A percentile compares a stretch with the other conserved stretches of the same genome.
These are phyloP conservation scores for Falcunculus frontatus DNA, from an alignment of 2,113 vertebrate genomes.

Conservation along the genomic window DNA sequence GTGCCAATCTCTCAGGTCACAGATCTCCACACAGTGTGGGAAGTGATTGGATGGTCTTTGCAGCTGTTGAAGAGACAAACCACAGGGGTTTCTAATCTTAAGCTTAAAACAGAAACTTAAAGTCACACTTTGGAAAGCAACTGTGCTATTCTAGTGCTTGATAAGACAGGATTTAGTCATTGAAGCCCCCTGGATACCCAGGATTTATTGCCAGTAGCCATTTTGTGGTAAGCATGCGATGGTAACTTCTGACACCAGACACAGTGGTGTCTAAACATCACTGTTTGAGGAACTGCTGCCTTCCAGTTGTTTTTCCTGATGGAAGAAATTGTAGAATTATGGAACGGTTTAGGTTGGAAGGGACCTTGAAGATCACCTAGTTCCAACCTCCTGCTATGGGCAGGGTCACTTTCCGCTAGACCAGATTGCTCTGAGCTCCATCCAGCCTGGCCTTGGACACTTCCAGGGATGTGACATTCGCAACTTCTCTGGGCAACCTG, in stretches of 20 bases:
- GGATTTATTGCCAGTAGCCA: not conserved
- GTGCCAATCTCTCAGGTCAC: not conserved
- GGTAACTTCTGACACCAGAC: not conserved
- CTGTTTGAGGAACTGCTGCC: not conserved
- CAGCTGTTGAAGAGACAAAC: not conserved
- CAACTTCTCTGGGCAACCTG: not conserved
- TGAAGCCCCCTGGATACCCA: not conserved
- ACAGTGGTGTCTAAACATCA: fast-evolving
- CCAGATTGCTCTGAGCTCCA: not conserved
- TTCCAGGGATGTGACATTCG: not conserved
- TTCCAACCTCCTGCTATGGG: not conserved
- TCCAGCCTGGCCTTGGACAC: not conserved
- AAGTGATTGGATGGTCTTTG: not conserved
- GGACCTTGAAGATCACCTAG: not conserved
- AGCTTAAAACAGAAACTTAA: not conserved
- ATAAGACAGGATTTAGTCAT: not conserved
- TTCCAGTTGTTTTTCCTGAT: not conserved
- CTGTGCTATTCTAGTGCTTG: not conserved
- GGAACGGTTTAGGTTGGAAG: not conserved
- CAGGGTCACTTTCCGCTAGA: not conserved
- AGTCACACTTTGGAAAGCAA: not conserved
- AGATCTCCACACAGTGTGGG: not conserved
- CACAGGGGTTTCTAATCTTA: not conserved
- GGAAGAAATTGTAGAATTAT: not conserved
- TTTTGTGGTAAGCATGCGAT: not conserved